Base-by-base conservation (phyloP, 2,888 invertebrate species). In the Nephrotoma flavescens region DNA sequence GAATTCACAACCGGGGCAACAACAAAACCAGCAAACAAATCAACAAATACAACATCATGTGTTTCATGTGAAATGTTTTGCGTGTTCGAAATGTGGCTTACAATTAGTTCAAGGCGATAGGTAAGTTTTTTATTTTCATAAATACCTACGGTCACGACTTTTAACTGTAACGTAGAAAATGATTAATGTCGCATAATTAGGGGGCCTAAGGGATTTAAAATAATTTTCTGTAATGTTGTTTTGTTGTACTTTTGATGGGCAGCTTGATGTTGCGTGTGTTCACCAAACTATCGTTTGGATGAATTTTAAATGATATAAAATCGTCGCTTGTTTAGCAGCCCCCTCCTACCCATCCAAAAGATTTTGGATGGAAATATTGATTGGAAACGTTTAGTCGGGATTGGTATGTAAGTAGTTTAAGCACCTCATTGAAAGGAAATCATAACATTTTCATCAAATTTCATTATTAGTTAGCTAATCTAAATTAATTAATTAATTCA, bases 61-160 rank as follows among this genome's bases (percentile, higher is more conserved):
- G 90, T 98, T 97, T 94, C 98, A 98, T 94, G 94, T 97, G 93
- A 97, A 97, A 93, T 98, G 98, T 93, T 98, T 98, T 94, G 95
- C 96, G 89, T 98, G 98, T 94, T 97, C 96, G 92, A 97, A 97
- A 92, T 98, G 98, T 92, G 95, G 96, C 90, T 94, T 95, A 90
- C 96, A 95, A 92, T 95, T 98, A 90, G 95, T 96, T 92, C 95
- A 97, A 90, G 98, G 98, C 90, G 98, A 98, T 94, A 95, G 97
- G 94, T 95, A 91, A 92, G 91, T 88, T 41, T 31, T 87, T 83
- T 83, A 86, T 85, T 87, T 44, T 57, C 42, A 31, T 31, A 31
- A 31, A 31, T 31, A 31, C 31, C 31, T 31, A 31, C 31, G 31
- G 31, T 42, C 84, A 86, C 41, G 15, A 42, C 12, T 9, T 44